These are phyloP conservation scores for Cebidichthys violaceus DNA, from an alignment of 2,113 vertebrate species.

Conservation along the genomic window DNA sequence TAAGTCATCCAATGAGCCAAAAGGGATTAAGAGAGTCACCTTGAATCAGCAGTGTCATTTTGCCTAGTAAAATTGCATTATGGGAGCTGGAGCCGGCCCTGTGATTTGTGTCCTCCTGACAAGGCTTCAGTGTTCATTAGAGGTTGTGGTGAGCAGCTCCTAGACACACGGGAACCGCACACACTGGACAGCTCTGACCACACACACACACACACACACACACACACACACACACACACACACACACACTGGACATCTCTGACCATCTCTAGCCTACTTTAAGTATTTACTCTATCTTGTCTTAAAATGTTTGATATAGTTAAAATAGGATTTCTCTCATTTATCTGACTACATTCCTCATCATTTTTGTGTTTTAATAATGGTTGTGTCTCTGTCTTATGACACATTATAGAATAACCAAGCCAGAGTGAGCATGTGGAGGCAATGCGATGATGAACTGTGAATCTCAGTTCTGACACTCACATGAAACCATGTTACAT, in stretches of 20 bases:
- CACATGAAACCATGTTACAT: conserved; percentile 54
- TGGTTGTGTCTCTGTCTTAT: not conserved
- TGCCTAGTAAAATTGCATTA: conserved; percentile 79
- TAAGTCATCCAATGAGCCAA: conserved; percentile 66
- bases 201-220: conserved; percentile 37
- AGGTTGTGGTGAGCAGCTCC: conserved; percentile 65
- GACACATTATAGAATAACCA: conserved; percentile 5
- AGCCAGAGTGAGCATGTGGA: not conserved
- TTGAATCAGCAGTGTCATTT: conserved; percentile 78
- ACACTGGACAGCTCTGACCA: conserved; percentile 46
- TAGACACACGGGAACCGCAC: conserved; percentile 60
- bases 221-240: conserved; percentile 34
- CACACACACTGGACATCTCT: conserved; percentile 28
- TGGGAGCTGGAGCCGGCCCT: conserved; percentile 68
- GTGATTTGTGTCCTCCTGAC: conserved; percentile 82
- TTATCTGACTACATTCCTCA: not conserved
- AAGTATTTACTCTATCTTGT: not conserved
- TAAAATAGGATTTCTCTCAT: not conserved
- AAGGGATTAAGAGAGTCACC: conserved; percentile 76
- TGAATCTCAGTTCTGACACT: conserved; percentile 40
- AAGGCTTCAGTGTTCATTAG: conserved; percentile 81
- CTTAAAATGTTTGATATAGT: not conserved
- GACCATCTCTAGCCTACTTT: conserved; percentile 22
- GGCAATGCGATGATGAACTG: conserved; percentile 19
- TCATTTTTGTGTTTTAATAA: not conserved